Conservation (phyloP, 2,888 invertebrate species). For the Polietes domitor region DNA sequence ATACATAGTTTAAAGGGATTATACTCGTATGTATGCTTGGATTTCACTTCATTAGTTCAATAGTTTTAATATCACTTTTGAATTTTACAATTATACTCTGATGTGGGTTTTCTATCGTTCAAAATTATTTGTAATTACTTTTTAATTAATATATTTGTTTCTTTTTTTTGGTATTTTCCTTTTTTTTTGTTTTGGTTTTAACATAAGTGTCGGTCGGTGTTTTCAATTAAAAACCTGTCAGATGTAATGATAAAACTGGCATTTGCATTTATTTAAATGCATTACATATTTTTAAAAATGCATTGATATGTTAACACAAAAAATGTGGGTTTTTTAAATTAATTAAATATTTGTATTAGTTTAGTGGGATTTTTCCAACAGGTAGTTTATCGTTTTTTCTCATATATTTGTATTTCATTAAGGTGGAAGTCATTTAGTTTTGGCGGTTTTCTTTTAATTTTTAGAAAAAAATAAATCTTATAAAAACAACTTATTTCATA, state of each 20-base stretch:
- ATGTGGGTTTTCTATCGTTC: background rate
- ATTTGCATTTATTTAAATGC: background rate
- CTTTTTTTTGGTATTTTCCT: too few relatives aligned
- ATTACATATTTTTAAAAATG: background rate
- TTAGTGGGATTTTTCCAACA: background rate
- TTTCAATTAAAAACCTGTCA: slow-evolving; percentile 38
- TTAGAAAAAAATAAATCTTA: background rate
- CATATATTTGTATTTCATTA: background rate
- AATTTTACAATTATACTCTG: slow-evolving; percentile 7
- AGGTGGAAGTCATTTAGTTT: slow-evolving; percentile 17
- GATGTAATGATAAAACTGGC: slow-evolving; percentile 37
- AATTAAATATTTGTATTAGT: background rate
- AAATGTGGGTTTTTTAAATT: background rate
- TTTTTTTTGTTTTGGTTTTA: background rate
- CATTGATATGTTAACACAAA: slow-evolving; percentile 22
- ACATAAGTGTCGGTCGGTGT: slow-evolving; percentile 12
- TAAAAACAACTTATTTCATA: background rate
- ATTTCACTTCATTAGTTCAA: background rate
- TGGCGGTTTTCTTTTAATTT: background rate
- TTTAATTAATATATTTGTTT: background rate
- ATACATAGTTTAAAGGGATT: background rate
- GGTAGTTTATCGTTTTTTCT: slow-evolving; percentile 7
- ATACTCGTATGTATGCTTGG: background rate
- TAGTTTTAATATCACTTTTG: slow-evolving; percentile 24
- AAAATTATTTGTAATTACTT: background rate